Evolutionary conservation across 2,797 vertebrate genomes (phyloP).

Genomic region (Sebastes minor): DNA sequence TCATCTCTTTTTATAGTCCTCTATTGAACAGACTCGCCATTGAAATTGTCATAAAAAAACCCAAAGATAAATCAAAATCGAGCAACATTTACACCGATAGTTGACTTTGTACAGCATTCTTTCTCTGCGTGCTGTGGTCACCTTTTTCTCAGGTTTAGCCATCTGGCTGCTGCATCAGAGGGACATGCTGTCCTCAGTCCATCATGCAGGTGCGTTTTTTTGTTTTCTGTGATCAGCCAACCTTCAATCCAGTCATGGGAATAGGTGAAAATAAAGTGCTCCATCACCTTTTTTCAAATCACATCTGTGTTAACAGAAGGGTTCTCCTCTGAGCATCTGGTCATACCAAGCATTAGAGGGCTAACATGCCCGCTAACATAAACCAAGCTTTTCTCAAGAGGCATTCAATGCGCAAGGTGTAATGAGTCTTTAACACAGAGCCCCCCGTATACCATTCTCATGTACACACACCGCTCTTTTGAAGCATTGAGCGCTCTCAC

Average conservation of each 20-base stretch:
- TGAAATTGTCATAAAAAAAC: background rate
- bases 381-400: conserved; percentile 13
- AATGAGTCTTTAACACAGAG: conserved; percentile 26
- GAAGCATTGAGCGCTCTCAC: conserved; percentile 19
- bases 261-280: conserved; percentile 4
- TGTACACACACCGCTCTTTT: conserved; percentile 8
- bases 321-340: background rate
- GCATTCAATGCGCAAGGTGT: background rate
- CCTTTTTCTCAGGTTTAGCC: conserved; percentile 34
- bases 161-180: conserved; percentile 53
- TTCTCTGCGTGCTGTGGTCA: background rate
- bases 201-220: conserved; percentile 14
- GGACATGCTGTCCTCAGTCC: conserved; percentile 48
- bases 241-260: conserved; percentile 14
- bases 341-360: background rate
- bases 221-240: conserved; percentile 41
- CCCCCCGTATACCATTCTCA: background rate
- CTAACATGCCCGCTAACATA: background rate
- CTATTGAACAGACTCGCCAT: background rate
- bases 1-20: conserved; percentile 46
- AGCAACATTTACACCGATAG: conserved; percentile 3
- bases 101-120: conserved; percentile 6
- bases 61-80: conserved; percentile 11
- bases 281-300: background rate
- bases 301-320: background rate